A percentile compares a stretch with the other conserved stretches of the same genome.
Evolutionary conservation across 2,888 invertebrate species (phyloP).

Genomic region (Achlya flavicornis): DNA sequence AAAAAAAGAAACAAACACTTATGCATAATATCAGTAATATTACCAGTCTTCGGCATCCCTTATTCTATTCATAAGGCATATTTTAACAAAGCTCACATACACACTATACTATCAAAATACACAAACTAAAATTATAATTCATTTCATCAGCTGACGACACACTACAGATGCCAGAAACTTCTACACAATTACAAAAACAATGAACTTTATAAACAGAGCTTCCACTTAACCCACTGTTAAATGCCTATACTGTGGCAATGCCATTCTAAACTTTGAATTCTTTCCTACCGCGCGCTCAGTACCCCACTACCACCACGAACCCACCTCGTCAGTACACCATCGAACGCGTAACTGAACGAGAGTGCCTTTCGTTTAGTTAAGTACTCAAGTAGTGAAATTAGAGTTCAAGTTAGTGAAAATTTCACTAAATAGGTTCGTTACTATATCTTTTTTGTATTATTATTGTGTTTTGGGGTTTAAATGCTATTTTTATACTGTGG

Average conservation of each 20-base stretch:
- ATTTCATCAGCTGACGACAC: too few species aligned
- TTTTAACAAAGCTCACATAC: too few species aligned
- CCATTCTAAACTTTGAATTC: constrained; percentile 8
- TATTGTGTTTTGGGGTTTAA: background rate
- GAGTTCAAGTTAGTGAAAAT: background rate
- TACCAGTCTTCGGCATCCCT: too few species aligned
- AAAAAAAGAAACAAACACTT: too few species aligned
- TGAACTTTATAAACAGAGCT: too few species aligned
- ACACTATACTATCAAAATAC: too few species aligned
- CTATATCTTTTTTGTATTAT: background rate
- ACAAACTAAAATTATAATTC: too few species aligned
- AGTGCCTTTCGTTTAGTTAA: background rate
- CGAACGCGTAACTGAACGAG: background rate
- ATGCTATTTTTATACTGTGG: background rate
- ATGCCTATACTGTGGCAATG: background rate
- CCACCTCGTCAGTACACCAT: background rate
- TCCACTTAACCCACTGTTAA: background rate
- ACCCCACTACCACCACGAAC: background rate
- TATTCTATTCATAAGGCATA: too few species aligned
- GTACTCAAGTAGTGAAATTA: background rate
- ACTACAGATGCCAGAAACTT: too few species aligned
- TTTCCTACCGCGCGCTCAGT: background rate
- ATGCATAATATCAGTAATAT: too few species aligned
- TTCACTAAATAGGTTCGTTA: background rate
- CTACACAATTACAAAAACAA: too few species aligned